A percentile compares a stretch with the other conserved stretches of the same genome.
Conservation (phyloP, 2,113 vertebrate species). For the Cavia aperea region DNA sequence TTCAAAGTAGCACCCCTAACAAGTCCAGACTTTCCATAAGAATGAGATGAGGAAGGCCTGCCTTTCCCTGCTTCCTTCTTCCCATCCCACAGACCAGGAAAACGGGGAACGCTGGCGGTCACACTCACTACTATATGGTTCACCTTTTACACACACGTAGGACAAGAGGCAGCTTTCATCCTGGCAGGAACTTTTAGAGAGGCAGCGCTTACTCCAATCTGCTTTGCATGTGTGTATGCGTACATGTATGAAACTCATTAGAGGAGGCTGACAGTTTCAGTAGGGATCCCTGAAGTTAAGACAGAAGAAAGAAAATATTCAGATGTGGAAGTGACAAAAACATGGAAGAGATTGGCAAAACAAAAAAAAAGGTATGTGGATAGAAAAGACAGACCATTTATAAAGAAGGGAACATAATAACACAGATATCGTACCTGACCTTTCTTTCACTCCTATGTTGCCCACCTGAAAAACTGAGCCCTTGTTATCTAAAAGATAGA, state of each 20-base stretch:
- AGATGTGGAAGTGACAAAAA: conserved; percentile 23
- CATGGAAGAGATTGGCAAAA: neutral
- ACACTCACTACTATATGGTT: neutral
- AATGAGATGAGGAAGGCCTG: neutral
- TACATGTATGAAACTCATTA: conserved; percentile 4
- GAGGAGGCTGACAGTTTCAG: conserved; percentile 14
- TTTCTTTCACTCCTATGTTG: neutral
- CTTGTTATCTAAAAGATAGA: conserved; percentile 53
- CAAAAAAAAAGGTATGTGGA: neutral
- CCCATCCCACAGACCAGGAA: neutral
- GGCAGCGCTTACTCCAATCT: neutral
- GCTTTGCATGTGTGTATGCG: neutral
- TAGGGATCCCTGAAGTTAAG: conserved; percentile 10
- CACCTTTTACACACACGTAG: neutral
- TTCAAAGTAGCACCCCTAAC: neutral
- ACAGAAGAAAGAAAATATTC: neutral
- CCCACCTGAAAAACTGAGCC: conserved; percentile 51
- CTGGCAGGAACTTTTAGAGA: neutral
- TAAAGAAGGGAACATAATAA: neutral
- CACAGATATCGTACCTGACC: neutral
- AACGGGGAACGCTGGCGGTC: neutral
- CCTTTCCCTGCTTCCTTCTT: neutral
- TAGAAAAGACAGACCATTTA: neutral
- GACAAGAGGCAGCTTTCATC: neutral
- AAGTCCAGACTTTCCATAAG: neutral